Conservation (phyloP, 2,797 vertebrate genomes). For the Enteromius radiatus region DNA sequence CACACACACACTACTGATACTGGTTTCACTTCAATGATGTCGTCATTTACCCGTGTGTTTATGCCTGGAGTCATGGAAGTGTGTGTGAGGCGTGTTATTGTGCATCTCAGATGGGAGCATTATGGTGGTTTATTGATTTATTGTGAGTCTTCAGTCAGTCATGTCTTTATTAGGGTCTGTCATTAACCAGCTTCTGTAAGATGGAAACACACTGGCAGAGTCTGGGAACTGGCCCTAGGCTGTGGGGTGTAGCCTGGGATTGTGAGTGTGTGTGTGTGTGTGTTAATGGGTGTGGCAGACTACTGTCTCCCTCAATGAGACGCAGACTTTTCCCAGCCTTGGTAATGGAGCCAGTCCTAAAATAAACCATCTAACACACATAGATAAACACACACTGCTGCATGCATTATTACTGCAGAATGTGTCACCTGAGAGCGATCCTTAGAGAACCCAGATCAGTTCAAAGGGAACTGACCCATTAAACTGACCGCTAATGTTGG, state of each 20-base stretch:
- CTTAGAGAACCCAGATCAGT: slow-evolving; percentile 9
- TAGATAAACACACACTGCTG: slow-evolving; percentile 39
- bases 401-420: slow-evolving; percentile 27
- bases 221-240: slow-evolving; percentile 53
- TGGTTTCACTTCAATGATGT: neutral
- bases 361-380: slow-evolving; percentile 44
- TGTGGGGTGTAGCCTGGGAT: slow-evolving; percentile 51
- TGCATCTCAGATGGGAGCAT: neutral
- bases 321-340: slow-evolving; percentile 53
- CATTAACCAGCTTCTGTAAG: slow-evolving; percentile 35
- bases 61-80: neutral
- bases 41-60: neutral
- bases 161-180: slow-evolving; percentile 42
- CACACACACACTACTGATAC: neutral
- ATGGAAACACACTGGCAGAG: slow-evolving; percentile 34
- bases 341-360: slow-evolving; percentile 51
- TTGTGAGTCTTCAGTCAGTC: slow-evolving; percentile 18
- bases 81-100: neutral
- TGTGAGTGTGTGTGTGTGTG: slow-evolving; percentile 35
- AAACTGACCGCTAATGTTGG: neutral
- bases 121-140: slow-evolving; percentile 34
- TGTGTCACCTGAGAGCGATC: slow-evolving; percentile 35
- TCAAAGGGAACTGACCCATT: slow-evolving; percentile 32
- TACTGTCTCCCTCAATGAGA: slow-evolving; percentile 50
- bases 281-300: slow-evolving; percentile 46